phyloP scores from a whole-genome alignment of 2,797 vertebrate genomes.

The Phrynocephalus guinanensis region DNA sequence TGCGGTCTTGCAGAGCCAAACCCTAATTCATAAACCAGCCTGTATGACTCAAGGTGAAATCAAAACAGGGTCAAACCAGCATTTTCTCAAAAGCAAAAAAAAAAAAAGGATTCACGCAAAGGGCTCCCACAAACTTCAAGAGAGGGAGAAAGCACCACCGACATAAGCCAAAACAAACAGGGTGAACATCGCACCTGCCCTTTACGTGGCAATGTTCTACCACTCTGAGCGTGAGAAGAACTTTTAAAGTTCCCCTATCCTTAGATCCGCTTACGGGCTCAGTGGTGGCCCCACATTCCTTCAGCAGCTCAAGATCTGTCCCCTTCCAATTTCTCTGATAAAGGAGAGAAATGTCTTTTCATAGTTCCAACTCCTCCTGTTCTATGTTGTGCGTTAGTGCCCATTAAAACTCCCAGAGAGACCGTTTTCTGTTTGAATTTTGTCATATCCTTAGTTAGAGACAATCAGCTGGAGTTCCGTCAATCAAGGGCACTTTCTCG shows the following conservation, averaged over 20 bases:
- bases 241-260: background rate
- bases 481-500: background rate
- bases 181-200: too few species aligned
- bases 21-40: background rate
- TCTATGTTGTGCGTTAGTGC: background rate
- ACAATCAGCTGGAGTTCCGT: background rate
- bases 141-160: rapidly evolving
- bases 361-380: background rate
- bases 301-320: background rate
- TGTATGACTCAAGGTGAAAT: background rate
- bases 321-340: background rate
- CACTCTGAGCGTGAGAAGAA: background rate
- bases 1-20: background rate
- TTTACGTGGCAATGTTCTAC: background rate
- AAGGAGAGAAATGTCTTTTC: background rate
- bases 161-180: background rate
- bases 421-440: background rate
- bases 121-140: background rate
- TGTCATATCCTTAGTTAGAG: background rate
- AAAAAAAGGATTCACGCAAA: background rate
- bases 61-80: background rate
- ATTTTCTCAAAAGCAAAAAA: background rate
- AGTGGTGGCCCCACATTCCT: background rate
- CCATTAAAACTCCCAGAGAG: background rate
- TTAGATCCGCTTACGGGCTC: background rate